Evolutionary conservation across 2,113 vertebrate species (phyloP).

Genomic region (Vicugna pacos): DNA sequence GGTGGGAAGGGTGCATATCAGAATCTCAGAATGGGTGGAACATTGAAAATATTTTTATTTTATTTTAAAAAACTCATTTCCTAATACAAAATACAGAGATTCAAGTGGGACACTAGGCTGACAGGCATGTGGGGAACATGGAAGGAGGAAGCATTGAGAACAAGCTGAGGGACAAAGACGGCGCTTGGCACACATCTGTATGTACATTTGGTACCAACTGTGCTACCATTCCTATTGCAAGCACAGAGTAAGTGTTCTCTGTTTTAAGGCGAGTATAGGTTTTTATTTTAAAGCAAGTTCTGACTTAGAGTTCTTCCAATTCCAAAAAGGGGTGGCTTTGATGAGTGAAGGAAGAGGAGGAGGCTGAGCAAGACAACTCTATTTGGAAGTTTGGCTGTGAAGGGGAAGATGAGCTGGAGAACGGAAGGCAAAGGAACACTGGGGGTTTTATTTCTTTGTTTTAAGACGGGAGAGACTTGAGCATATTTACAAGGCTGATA

Average conservation of each 20-base stretch:
- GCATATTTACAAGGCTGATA: background rate
- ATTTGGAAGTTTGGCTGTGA: background rate
- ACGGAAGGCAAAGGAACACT: background rate
- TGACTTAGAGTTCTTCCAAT: slow-evolving; percentile 6
- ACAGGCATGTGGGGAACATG: background rate
- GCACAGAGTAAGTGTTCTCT: background rate
- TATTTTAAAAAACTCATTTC: background rate
- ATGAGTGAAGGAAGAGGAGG: background rate
- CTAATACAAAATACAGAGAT: slow-evolving; percentile 1
- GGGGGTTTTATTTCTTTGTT: background rate
- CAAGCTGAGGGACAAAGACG: background rate
- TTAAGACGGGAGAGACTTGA: background rate
- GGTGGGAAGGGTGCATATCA: background rate
- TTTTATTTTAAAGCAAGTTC: slow-evolving; percentile 45
- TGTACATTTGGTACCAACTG: background rate
- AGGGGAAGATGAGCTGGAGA: background rate
- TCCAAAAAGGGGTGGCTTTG: background rate
- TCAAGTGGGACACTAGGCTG: background rate
- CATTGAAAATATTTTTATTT: background rate
- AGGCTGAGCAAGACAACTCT: background rate
- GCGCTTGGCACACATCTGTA: rapidly evolving
- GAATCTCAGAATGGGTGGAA: background rate
- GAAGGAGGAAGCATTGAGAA: background rate
- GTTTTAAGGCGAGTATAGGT: background rate
- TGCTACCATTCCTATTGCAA: background rate